Conservation (phyloP, 2,797 vertebrate genomes). For the Aplochiton taeniatus region DNA sequence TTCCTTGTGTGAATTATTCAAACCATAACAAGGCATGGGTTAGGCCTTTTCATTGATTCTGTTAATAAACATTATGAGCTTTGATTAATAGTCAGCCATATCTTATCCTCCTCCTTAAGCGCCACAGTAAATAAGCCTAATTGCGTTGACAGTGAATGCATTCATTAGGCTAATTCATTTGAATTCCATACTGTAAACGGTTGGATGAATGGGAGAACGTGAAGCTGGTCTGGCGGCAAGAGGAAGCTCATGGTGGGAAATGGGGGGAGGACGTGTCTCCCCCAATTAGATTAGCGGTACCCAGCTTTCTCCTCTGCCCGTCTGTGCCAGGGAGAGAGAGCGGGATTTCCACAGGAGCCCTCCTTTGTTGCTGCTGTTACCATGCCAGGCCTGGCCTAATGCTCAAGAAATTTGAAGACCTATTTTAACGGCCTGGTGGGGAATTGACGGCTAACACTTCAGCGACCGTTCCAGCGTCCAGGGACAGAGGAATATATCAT, state of each 20-base stretch:
- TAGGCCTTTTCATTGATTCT: constrained; percentile 36
- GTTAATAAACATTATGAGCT: constrained; percentile 32
- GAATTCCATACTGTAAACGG: constrained; percentile 30
- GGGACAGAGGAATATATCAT: constrained; percentile 7
- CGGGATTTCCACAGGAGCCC: not conserved
- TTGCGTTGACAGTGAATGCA: constrained; percentile 30
- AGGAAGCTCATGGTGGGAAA: not conserved
- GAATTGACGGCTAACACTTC: not conserved
- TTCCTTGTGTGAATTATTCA: constrained; percentile 54
- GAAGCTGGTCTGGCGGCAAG: constrained; percentile 20
- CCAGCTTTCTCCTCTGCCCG: no score
- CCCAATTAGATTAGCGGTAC: not conserved
- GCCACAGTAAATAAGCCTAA: constrained; percentile 40
- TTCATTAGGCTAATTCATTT: constrained; percentile 50
- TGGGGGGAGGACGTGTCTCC: not conserved
- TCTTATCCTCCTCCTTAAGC: constrained; percentile 22
- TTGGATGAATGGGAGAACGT: constrained; percentile 29
- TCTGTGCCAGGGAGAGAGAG: not conserved
- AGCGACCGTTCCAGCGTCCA: not conserved
- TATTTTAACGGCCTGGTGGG: not conserved
- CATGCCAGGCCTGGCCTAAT: not conserved
- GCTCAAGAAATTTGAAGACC: not conserved
- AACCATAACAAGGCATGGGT: constrained; percentile 32
- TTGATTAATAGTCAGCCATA: constrained; percentile 24
- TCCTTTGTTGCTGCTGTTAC: constrained; percentile 4